A percentile compares a stretch with the other conserved stretches of the same genome.
phyloP scores from a whole-genome alignment of 1,140 invertebrate genomes.

The Megalopta genalis region DNA sequence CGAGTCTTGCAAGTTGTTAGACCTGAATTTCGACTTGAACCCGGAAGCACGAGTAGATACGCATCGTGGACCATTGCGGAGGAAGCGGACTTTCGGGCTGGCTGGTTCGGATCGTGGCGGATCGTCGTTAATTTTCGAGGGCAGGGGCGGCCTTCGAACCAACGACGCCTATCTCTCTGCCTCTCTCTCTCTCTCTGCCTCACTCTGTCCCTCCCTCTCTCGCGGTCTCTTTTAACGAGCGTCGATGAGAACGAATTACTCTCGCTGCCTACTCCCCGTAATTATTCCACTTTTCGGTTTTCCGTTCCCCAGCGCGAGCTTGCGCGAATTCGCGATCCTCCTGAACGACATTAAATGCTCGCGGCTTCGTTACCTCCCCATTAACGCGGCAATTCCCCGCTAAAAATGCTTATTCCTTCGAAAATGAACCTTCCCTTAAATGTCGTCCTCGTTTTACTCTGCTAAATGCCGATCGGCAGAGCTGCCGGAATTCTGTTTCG shows the following conservation, averaged over 20 bases:
- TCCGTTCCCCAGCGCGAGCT: conserved; percentile 3
- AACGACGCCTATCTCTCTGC: not conserved
- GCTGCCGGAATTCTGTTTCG: not conserved
- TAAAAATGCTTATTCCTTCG: conserved; percentile 31
- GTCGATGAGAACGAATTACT: conserved; percentile 40
- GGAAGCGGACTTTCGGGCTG: conserved; percentile 31
- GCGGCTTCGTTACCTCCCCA: conserved; percentile 29
- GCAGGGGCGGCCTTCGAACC: conserved; percentile 11
- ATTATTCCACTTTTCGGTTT: conserved; percentile 43
- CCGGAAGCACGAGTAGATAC: conserved; percentile 35
- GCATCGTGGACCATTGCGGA: not conserved
- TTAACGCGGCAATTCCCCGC: conserved; percentile 10
- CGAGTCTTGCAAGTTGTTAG: no score
- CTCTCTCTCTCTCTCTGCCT: not conserved
- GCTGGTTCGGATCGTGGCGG: not conserved
- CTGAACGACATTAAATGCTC: conserved; percentile 12
- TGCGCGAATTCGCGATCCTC: not conserved
- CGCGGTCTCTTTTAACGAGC: conserved; percentile 33
- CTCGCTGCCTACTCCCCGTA: conserved; percentile 26
- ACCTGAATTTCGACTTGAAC: conserved; percentile 1
- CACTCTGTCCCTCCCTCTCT: not conserved
- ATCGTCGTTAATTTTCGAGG: conserved; percentile 47
- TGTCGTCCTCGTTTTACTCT: not conserved
- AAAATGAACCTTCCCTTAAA: not conserved
- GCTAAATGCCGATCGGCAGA: not conserved